Evolutionary conservation across 2,888 invertebrate species (phyloP), one percentile per base, ranked within the genome.

Genomic region (Cantharis rufa): DNA sequence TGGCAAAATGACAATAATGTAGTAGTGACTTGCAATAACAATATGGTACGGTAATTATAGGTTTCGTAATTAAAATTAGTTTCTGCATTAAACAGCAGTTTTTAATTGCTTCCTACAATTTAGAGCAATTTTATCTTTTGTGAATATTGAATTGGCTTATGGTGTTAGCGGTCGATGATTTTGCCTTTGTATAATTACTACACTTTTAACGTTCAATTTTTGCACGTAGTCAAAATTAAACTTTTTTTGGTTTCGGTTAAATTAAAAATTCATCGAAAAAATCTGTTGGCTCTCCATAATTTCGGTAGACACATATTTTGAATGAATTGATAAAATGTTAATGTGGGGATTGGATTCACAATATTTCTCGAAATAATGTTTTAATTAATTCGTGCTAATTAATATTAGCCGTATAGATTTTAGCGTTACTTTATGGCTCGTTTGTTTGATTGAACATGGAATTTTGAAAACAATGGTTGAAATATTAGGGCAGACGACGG

Each of bases 21-120:
- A 32, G 32, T 32, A 32, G 32, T 74, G 74, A 74, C 74, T 74
- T 74, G 74, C 70, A 74, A 32, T 21, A 64, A 15, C 32, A 32
- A 32, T 32, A 32, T 32, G 32, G 13, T 69, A 64, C 32, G 62
- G 70, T 74, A 74, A 74, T 74, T 74, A 69, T 70, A 74, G 72
- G 69, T 69, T 63, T 48, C 15, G 63, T 70, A 70, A 72, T 76
- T 72, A 71, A 71, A 76, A 72, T 76, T 76, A 76, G 72, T 76
- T 76, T 73, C 70, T 76, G 76, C 73, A 70, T 73, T 73, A 73
- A 72, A 70, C 76, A 76, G 73, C 70, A 73, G 68, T 70, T 76
- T 76, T 76, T 76, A 76, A 76, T 76, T 76, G 76, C 70, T 73
- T 76, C 73, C 70, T 76, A 76, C 70, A 73, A 73, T 73, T 76